phyloP scores from a whole-genome alignment of 2,888 invertebrate species.

The Torymus tubicola region DNA sequence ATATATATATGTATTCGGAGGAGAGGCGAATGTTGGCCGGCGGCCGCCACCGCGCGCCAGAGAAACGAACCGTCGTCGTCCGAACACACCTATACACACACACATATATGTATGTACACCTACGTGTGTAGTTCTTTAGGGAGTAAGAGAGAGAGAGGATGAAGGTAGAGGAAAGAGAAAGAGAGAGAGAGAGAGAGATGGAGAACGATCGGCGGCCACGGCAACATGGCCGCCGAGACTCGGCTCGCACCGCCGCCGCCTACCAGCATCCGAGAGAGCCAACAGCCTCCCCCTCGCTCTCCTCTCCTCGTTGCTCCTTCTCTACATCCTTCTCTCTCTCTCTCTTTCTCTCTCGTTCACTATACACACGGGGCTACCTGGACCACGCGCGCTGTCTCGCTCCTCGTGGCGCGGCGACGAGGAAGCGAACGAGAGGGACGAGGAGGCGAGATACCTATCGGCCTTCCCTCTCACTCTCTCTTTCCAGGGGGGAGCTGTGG shows the following conservation, averaged over 20 bases:
- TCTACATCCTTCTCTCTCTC: constrained; percentile 32
- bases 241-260: constrained; percentile 70
- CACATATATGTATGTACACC: constrained; percentile 14
- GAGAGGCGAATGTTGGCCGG: constrained; percentile 41
- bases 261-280: constrained; percentile 78
- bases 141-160: not conserved
- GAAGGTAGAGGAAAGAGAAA: not conserved
- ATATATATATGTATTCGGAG: constrained; percentile 27
- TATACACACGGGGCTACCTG: constrained; percentile 46
- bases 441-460: constrained; percentile 23
- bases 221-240: constrained; percentile 82
- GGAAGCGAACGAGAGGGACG: constrained; percentile 32
- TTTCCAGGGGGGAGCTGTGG: not conserved
- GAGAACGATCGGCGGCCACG: constrained; percentile 66
- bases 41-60: constrained; percentile 23
- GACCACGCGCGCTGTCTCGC: constrained; percentile 38
- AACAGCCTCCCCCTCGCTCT: constrained; percentile 61
- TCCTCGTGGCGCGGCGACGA: constrained; percentile 8
- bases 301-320: constrained; percentile 54
- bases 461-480: constrained; percentile 27
- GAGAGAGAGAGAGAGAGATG: constrained; percentile 23
- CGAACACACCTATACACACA: constrained; percentile 26
- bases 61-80: constrained; percentile 26
- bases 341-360: constrained; percentile 53
- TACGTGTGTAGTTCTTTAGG: not conserved